Evolutionary conservation across 1,140 invertebrate species (phyloP).

Genomic region (Monochamus saltuarius): DNA sequence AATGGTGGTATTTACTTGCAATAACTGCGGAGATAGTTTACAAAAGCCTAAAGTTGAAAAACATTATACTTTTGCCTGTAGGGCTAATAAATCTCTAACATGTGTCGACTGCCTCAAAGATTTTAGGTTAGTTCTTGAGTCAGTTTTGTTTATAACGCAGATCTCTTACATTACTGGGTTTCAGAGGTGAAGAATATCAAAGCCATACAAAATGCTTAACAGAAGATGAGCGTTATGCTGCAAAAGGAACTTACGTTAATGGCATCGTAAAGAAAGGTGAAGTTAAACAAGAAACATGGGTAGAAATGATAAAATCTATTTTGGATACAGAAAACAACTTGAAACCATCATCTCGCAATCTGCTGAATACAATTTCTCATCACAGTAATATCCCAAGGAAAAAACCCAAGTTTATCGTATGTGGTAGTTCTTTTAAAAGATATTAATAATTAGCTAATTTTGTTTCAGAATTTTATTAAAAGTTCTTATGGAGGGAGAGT

Average conservation of each 20-base stretch:
- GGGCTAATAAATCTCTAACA: slow-evolving; percentile 61
- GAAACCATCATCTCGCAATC: slow-evolving; percentile 57
- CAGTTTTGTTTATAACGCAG: background rate
- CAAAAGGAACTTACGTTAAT: slow-evolving; percentile 77
- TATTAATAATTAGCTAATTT: slow-evolving; percentile 23
- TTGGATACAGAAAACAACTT: slow-evolving; percentile 63
- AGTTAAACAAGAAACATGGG: slow-evolving; percentile 86
- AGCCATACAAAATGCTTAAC: slow-evolving; percentile 88
- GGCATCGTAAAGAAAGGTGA: slow-evolving; percentile 78
- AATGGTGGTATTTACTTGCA: slow-evolving; percentile 94
- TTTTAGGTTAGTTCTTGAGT: slow-evolving; percentile 65
- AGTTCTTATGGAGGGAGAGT: slow-evolving; percentile 60
- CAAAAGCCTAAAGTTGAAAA: slow-evolving; percentile 91
- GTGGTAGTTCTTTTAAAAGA: slow-evolving; percentile 1
- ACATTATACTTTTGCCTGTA: slow-evolving; percentile 70
- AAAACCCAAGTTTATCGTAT: slow-evolving; percentile 76
- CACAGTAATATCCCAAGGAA: slow-evolving; percentile 91
- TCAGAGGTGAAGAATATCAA: slow-evolving; percentile 77
- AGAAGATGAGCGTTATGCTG: slow-evolving; percentile 88
- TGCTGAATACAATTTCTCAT: slow-evolving; percentile 72
- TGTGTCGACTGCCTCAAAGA: slow-evolving; percentile 93
- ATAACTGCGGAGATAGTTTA: slow-evolving; percentile 82
- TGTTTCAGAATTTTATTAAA: slow-evolving; percentile 64
- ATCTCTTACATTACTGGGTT: slow-evolving; percentile 33
- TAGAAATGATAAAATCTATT: slow-evolving; percentile 76